phyloP scores from a whole-genome alignment of 2,113 vertebrate species.

The Onychostoma macrolepis region DNA sequence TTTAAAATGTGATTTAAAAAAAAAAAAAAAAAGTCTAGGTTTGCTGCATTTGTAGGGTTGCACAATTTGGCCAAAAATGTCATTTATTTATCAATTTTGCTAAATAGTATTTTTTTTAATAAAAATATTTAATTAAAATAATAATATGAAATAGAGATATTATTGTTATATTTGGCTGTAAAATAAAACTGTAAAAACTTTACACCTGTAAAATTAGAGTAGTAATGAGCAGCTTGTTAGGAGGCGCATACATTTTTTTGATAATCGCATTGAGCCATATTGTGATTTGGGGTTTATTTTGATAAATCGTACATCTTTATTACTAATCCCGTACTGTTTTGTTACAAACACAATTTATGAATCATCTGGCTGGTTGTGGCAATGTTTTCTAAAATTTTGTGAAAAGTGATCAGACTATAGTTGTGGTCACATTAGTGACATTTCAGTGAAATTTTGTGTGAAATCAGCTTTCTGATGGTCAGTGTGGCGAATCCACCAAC shows the following conservation, averaged over 20 bases:
- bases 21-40: not conserved
- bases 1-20: not conserved
- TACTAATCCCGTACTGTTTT: not conserved
- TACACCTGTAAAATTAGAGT: not conserved
- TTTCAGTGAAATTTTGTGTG: not conserved
- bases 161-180: not conserved
- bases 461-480: not conserved
- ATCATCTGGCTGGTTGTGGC: no score
- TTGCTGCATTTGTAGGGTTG: no score
- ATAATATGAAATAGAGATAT: not conserved
- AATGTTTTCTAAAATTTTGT: no score
- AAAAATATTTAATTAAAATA: no score
- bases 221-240: not conserved
- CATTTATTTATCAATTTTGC: not conserved
- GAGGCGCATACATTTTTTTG: not conserved
- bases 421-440: not conserved
- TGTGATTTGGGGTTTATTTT: not conserved
- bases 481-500: not conserved
- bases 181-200: not conserved
- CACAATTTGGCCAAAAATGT: not conserved
- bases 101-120: not conserved
- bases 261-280: not conserved
- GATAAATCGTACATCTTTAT: no score
- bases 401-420: not conserved
- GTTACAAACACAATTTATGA: no score